Conservation (phyloP, 2,113 vertebrate species). For the Oceanites oceanicus region DNA sequence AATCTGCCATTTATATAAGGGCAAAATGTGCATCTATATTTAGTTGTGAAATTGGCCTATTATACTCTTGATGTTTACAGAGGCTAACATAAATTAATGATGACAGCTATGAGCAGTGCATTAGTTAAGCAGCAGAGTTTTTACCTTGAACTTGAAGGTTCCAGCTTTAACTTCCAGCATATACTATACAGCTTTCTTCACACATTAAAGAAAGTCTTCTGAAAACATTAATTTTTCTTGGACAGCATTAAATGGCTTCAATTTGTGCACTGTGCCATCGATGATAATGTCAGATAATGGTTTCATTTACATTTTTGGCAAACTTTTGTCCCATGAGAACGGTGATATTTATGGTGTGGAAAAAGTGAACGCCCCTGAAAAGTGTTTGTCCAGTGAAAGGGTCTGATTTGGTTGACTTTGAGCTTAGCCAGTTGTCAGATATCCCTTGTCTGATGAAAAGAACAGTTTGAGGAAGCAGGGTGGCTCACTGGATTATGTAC, state of each 20-base stretch:
- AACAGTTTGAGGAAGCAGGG: neutral
- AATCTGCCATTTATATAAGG: constrained; percentile 87
- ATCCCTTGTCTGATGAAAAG: neutral
- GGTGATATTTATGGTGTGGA: neutral
- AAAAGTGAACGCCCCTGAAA: neutral
- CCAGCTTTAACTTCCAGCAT: constrained; percentile 72
- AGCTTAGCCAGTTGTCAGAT: neutral
- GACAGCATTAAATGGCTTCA: constrained; percentile 32
- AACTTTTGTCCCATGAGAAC: neutral
- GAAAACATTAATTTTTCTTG: constrained; percentile 47
- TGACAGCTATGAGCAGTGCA: constrained; percentile 82
- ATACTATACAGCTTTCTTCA: constrained; percentile 50
- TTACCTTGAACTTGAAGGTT: constrained; percentile 81
- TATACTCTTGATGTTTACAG: constrained; percentile 86
- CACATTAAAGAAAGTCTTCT: constrained; percentile 52
- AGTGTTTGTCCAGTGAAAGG: neutral
- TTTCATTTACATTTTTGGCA: constrained; percentile 35
- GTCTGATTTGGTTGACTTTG: constrained; percentile 37
- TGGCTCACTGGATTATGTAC: constrained; percentile 6
- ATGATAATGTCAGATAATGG: neutral
- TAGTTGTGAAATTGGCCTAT: constrained; percentile 88
- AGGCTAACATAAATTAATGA: constrained; percentile 89
- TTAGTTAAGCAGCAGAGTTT: constrained; percentile 81
- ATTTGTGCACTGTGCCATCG: neutral
- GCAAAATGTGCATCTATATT: constrained; percentile 86